Evolutionary conservation across 2,113 vertebrate genomes (phyloP), one percentile per base, ranked within the genome.

Genomic region (Pampusana beccarii): DNA sequence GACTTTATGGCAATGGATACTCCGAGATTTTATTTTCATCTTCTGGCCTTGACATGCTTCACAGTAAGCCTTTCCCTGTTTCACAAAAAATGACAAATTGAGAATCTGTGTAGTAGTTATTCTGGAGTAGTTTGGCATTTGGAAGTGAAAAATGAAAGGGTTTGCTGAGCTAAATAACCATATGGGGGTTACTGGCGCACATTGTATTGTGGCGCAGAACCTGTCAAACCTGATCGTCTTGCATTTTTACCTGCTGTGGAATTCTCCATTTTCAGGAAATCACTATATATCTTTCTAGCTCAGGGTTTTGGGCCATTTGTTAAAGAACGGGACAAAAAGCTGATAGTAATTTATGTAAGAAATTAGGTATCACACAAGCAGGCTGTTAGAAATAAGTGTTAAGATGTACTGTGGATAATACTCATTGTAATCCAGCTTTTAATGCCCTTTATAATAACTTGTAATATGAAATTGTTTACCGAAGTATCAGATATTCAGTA

Each of bases 121-220:
- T 54, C n/a, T 50, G 26, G 57, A 25, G 17, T 29, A 84, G 12
- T 67, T 77, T 60, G 64, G 42, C 72, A 58, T 54, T 70, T 64
- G 67, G n/a, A 77, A 86, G 38, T 58, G 73, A 74, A 67, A 87
- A 93, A 72, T 58, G n/a, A 29, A 79, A 33, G 61, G 46, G 5
- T 26, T 51, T 48, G 14, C 46, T 69, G 51, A 40, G 20, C 46
- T 82, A 4, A 79, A 46, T 79, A 57, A 8, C 42, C 3, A 0
- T 7, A 3, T 57, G 61, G 36, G 28, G 13, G 11, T 80, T 61
- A 65, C 44, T 31, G 50, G 73, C 84, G 46, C 40, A 60, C 3
- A 0, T 46, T 0, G 0, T 7, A 1, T 40, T n/a, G 54, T 51
- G 51, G 26, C 0, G 0, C 40, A 26, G 46, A 38, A 51, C 65